Base-by-base conservation (phyloP, 1,140 invertebrate genomes). In the Lepidurus apus region DNA sequence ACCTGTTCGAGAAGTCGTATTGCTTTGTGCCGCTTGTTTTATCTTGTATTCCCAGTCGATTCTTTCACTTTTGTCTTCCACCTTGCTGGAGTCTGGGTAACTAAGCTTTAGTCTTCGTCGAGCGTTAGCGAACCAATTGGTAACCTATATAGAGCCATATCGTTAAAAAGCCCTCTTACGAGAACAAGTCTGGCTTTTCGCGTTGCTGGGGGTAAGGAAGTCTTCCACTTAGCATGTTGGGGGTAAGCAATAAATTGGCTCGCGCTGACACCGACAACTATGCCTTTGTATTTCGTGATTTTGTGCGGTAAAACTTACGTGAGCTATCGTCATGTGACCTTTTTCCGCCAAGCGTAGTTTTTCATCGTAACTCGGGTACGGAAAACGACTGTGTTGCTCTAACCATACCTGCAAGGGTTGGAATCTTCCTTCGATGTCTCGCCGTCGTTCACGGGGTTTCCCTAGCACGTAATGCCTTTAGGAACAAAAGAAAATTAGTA, bases 341-440 rank as follows among this genome's bases (percentile, higher is more conserved):
- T 77, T 43, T 45, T n/a, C 47, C 17, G 75, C 75, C 34, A 77
- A 47, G 43, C 42, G 24, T 10, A 77, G 9, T 21, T 77, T 77
- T 45, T 77, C 75, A 45, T 77, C 75, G 75, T 77, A 77, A 21
- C 75, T 65, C 13, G 75, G 75, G 47, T 77, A 77, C 1, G 75
- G 75, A 44, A 77, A 77, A 42, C 47, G 43, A 21, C 43, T 42
- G 24, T 77, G 34, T 10, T 17, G 43, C 9, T 43, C 17, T 43
- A 77, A 44, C 34, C 75, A 77, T 34, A 7, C 43, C 44, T 76
- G 42, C n/a, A 76, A 42, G 10, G 44, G 42, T n/a, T 42, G 75
- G 42, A 76, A 43, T 45, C n/a, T 77, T 26, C 24, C 24, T n/a
- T 77, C 43, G n/a, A 76, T 45, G 43, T 77, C 75, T 77, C 47